Evolutionary conservation across 2,888 invertebrate species (phyloP).

Genomic region (Cantharis rufa): DNA sequence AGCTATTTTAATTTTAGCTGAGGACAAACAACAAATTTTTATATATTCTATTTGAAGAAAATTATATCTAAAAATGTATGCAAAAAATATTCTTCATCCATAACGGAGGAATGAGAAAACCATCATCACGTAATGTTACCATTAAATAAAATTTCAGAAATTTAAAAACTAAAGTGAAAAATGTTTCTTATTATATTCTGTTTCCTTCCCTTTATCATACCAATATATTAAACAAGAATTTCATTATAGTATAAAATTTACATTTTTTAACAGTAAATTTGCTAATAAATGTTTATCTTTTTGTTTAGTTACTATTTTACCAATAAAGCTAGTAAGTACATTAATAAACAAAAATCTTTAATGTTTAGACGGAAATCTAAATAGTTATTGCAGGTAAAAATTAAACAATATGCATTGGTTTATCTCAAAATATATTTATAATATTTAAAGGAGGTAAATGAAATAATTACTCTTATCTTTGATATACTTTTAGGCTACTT

Average conservation of each 20-base stretch:
- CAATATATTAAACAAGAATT: background rate
- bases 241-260: background rate
- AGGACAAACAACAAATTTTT: background rate
- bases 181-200: background rate
- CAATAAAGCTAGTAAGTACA: background rate
- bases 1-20: background rate
- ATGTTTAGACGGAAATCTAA: background rate
- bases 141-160: background rate
- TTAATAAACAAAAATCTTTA: background rate
- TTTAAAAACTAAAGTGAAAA: background rate
- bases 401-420: too few relatives aligned
- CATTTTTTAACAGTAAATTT: background rate
- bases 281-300: background rate
- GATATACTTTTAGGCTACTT: background rate
- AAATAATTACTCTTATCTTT: background rate
- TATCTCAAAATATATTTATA: too few relatives aligned
- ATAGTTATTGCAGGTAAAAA: background rate
- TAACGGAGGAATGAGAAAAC: background rate
- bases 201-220: background rate
- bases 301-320: background rate
- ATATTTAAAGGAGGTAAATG: too few relatives aligned
- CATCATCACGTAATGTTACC: background rate
- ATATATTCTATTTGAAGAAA: background rate
- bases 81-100: background rate
- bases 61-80: background rate